Conservation (phyloP, 2,797 vertebrate species). For the Tachyglossus aculeatus region DNA sequence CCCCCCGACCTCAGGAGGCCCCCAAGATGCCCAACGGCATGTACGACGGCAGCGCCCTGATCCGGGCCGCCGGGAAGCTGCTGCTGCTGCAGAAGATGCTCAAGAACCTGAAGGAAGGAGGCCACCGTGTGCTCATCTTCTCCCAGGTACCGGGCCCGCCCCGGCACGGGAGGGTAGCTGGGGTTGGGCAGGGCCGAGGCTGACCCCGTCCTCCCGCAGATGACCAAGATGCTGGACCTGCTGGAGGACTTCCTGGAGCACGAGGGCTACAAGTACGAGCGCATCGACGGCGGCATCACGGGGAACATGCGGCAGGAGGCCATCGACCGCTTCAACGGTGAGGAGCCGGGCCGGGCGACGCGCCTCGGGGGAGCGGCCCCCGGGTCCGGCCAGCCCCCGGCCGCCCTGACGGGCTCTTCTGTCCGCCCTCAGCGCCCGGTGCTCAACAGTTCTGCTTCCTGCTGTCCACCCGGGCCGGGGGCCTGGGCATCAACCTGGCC, state of each 20-base stretch:
- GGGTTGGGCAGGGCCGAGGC: too few species aligned
- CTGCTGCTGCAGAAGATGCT: conserved; percentile 95
- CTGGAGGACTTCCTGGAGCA: conserved; percentile 97
- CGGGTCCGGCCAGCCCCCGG: too few species aligned
- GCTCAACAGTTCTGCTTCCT: conserved; percentile 98
- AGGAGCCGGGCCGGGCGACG: background rate
- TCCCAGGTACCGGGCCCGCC: conserved; percentile 83
- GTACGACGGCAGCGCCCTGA: conserved; percentile 94
- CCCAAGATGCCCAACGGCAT: conserved; percentile 99
- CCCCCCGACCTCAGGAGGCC: conserved; percentile 82
- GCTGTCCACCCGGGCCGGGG: conserved; percentile 96
- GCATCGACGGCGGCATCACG: conserved; percentile 96
- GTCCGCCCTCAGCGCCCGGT: conserved; percentile 85
- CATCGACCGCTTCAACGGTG: conserved; percentile 97
- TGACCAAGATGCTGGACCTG: conserved; percentile 98
- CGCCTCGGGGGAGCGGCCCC: background rate
- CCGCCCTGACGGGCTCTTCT: conserved; percentile 23
- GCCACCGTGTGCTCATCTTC: conserved; percentile 96
- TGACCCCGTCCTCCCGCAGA: conserved; percentile 78
- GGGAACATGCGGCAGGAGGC: conserved; percentile 97
- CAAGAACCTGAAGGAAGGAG: conserved; percentile 93
- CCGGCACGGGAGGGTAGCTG: background rate
- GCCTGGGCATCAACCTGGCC: conserved; percentile 96
- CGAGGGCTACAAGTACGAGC: conserved; percentile 97
- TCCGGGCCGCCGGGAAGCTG: conserved; percentile 93